A percentile compares a stretch with the other conserved stretches of the same genome.
Conservation (phyloP, 92 coral and sea anemone genomes). For the Siderastrea radians region DNA sequence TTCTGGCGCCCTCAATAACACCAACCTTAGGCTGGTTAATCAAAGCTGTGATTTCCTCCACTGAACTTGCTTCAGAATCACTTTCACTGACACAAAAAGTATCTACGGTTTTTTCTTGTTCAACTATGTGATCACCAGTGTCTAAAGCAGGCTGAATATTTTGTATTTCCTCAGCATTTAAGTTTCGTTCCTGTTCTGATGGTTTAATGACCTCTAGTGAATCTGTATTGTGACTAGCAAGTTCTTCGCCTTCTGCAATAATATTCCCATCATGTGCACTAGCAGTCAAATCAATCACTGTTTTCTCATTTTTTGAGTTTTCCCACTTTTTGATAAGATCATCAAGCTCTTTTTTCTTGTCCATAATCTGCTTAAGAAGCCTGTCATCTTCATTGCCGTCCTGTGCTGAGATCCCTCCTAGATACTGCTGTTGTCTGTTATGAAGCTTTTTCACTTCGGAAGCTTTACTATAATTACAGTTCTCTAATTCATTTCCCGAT, state of each 20-base stretch:
- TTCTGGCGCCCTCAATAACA: background rate
- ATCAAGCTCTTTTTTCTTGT: conserved; percentile 60
- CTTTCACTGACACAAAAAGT: conserved; percentile 9
- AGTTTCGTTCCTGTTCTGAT: background rate
- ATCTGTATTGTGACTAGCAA: background rate
- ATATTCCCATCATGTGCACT: background rate
- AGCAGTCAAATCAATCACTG: background rate
- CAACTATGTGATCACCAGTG: background rate
- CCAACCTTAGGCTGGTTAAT: background rate
- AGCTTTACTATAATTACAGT: background rate
- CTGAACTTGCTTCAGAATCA: conserved; percentile 36
- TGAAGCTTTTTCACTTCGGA: background rate
- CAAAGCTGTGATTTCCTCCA: conserved; percentile 10
- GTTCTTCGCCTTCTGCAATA: background rate
- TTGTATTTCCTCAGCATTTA: conserved; percentile 7
- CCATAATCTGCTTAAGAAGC: conserved; percentile 52
- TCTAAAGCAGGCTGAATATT: background rate
- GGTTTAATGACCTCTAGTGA: background rate
- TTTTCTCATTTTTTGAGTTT: conserved; percentile 14
- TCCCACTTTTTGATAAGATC: conserved; percentile 59
- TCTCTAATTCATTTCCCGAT: background rate
- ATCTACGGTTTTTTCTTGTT: background rate
- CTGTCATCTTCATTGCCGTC: conserved; percentile 22
- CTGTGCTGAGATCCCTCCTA: background rate
- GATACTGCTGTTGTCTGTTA: background rate